phyloP scores from a whole-genome alignment of 2,888 invertebrate genomes.

The Taphrorychus bicolor region DNA sequence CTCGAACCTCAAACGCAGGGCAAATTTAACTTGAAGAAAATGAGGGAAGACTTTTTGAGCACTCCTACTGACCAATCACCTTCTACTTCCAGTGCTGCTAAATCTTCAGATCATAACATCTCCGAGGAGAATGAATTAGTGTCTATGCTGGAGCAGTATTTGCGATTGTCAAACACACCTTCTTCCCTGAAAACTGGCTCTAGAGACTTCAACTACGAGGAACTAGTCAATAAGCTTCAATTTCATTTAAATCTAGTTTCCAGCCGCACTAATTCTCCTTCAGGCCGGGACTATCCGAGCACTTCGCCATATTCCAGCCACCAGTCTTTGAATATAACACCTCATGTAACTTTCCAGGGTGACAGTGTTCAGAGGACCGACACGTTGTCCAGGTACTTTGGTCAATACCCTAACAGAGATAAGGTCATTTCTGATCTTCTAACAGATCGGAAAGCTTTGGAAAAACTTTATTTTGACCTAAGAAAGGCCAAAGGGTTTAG shows the following conservation, averaged over 20 bases:
- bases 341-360: slow-evolving; percentile 57
- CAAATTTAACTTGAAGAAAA: slow-evolving; percentile 72
- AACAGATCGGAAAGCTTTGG: slow-evolving; percentile 75
- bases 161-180: slow-evolving; percentile 62
- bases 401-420: slow-evolving; percentile 70
- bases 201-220: slow-evolving; percentile 65
- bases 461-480: slow-evolving; percentile 76
- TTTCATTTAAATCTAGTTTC: slow-evolving; percentile 60
- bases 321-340: slow-evolving; percentile 16
- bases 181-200: slow-evolving; percentile 36
- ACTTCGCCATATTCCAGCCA: slow-evolving; percentile 23
- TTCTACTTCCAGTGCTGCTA: slow-evolving; percentile 32
- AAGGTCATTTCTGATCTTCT: slow-evolving; percentile 75
- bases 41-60: slow-evolving; percentile 72
- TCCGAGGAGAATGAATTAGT: slow-evolving; percentile 63
- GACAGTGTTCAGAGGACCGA: slow-evolving; percentile 69
- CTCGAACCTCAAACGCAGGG: slow-evolving; percentile 60
- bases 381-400: slow-evolving; percentile 72
- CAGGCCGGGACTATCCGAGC: background rate
- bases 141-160: slow-evolving; percentile 72
- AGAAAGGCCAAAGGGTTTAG: slow-evolving; percentile 70
- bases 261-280: slow-evolving; percentile 9
- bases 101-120: slow-evolving; percentile 46
- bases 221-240: slow-evolving; percentile 70
- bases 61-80: slow-evolving; percentile 53